Conservation (phyloP, 2,113 vertebrate species). For the Natator depressus region DNA sequence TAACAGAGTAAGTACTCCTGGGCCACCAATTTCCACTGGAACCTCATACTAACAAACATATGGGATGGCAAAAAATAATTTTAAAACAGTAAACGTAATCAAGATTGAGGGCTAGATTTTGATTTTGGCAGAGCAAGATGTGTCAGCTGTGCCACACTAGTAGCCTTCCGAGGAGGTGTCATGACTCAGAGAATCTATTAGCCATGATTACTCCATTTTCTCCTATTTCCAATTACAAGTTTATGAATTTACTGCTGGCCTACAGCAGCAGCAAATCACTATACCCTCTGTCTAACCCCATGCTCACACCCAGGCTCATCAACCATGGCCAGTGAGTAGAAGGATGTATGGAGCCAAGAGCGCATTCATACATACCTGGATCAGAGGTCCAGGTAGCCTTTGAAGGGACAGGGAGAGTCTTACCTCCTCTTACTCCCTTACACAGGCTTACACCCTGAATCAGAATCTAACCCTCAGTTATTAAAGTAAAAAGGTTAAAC, state of each 20-base stretch:
- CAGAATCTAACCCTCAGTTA: not conserved
- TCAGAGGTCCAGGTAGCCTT: not conserved
- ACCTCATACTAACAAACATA: not conserved
- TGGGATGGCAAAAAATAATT: not conserved
- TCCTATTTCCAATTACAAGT: not conserved
- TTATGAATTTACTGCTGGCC: not conserved
- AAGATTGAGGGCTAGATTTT: not conserved
- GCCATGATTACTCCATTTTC: not conserved
- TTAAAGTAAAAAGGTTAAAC: not conserved
- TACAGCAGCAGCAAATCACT: not conserved
- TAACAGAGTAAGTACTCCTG: not conserved
- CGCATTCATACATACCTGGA: not conserved
- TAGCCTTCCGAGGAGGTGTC: not conserved
- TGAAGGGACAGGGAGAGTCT: not conserved
- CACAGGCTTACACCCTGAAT: not conserved
- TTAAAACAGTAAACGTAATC: not conserved
- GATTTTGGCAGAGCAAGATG: not conserved
- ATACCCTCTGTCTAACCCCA: not conserved
- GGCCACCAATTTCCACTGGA: not conserved
- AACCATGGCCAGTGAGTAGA: not conserved
- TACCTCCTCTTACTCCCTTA: not conserved
- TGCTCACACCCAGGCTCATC: not conserved
- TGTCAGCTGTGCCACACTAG: not conserved
- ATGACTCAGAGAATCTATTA: not conserved
- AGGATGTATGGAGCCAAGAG: not conserved